Evolutionary conservation across 2,888 invertebrate genomes (phyloP), one percentile per base, ranked within the genome.

Genomic region (Thelaira solivaga): DNA sequence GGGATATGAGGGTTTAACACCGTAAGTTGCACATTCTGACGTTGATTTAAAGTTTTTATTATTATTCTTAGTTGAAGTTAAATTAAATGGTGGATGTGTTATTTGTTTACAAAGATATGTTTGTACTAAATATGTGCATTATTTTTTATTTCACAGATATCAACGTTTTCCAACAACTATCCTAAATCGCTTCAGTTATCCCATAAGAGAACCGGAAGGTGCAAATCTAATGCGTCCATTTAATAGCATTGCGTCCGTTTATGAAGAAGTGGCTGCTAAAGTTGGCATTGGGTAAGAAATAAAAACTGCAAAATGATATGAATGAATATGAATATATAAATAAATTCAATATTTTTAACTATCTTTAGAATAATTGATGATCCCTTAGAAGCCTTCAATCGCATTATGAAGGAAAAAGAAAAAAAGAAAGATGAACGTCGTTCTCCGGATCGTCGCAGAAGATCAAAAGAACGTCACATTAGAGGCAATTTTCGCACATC

Each of bases 371-470:
- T 93, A 74, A 94, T 94, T 82, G 95, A 95, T 85, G 96, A 96
- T 89, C 95, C 96, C 3, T 89, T 96, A 83, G 95, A 95, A 87
- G 95, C 95, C 62, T 96, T 96, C 88, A 94, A 96, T 88, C 91
- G 95, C 81, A 94, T 96, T 91, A 91, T 96, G 84, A 91, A 94
- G 81, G 96, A 96, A 88, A 96, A 96, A 88, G 92, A 93, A 64
- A 90, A 93, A 76, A 86, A 90, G 47, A 90, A 90, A 80, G 89
- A 89, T 51, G 89, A 90, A 75, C 84, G 91, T 88, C 83, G 90
- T 89, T 82, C 91, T 87, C 86, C 88, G 82, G 82, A 90, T 45
- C 67, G 61, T 82, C 84, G 90, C 82, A 80, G 90, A 85, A 67
- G 90, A 85, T 85, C 87, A 2, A 88, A 83, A 41, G 86, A 85